Evolutionary conservation across 2,888 invertebrate genomes (phyloP).

Genomic region (Dynastes tityus): DNA sequence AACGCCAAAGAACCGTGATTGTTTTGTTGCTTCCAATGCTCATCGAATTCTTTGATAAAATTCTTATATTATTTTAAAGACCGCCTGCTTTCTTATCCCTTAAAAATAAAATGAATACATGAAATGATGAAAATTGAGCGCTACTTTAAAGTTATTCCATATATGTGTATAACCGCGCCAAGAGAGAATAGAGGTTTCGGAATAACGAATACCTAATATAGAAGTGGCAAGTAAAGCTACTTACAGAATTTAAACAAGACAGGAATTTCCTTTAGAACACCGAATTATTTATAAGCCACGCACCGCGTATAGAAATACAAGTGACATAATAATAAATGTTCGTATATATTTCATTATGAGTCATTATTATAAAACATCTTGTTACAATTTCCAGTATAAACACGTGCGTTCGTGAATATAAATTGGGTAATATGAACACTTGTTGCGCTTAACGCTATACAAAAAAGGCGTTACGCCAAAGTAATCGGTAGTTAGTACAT

Average conservation of each 20-base stretch:
- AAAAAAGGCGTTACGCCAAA: slow-evolving; percentile 48
- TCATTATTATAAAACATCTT: slow-evolving; percentile 49
- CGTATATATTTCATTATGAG: slow-evolving; percentile 49
- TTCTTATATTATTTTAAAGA: too few relatives aligned
- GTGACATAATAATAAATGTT: slow-evolving; percentile 49
- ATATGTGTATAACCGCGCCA: not conserved
- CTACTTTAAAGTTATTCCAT: too few relatives aligned
- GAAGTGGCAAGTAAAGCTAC: slow-evolving; percentile 50
- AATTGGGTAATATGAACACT: slow-evolving; percentile 49
- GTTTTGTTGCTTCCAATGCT: too few relatives aligned
- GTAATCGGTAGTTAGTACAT: slow-evolving; percentile 47
- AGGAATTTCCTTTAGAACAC: slow-evolving; percentile 52
- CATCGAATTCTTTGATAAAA: too few relatives aligned
- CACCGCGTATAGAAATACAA: slow-evolving; percentile 44
- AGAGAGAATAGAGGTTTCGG: slow-evolving; percentile 31
- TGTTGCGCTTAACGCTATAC: slow-evolving; percentile 43
- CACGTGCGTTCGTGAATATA: slow-evolving; percentile 40
- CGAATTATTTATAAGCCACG: slow-evolving; percentile 50
- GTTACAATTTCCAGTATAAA: slow-evolving; percentile 48
- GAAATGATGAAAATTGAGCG: too few relatives aligned
- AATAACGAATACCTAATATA: slow-evolving; percentile 52
- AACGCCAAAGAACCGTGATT: too few relatives aligned
- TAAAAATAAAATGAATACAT: too few relatives aligned
- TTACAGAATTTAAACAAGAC: slow-evolving; percentile 51
- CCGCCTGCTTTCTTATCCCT: too few relatives aligned